phyloP scores from a whole-genome alignment of 2,113 vertebrate genomes.

The Crotalus viridis region DNA sequence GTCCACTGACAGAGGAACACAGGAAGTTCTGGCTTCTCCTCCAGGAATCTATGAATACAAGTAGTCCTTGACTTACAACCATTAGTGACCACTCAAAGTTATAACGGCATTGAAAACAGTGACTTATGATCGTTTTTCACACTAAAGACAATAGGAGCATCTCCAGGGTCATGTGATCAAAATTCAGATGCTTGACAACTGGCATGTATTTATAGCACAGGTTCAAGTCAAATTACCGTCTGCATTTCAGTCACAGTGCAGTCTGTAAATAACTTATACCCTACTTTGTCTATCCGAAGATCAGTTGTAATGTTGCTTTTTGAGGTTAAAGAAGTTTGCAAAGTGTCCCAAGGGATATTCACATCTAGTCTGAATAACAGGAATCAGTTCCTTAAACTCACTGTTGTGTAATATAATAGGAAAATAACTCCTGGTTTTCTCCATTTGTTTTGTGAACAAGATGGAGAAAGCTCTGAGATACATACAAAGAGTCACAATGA shows the following conservation, averaged over 20 bases:
- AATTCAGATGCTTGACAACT: not conserved
- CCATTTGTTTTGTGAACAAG: slow-evolving; percentile 25
- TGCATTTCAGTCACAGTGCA: slow-evolving; percentile 14
- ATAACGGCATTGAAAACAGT: not conserved
- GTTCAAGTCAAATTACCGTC: not conserved
- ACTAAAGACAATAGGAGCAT: not conserved
- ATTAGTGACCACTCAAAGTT: not conserved
- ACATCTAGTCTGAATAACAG: not conserved
- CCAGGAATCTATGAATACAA: not conserved
- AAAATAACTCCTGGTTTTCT: not conserved
- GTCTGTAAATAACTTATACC: slow-evolving; percentile 33
- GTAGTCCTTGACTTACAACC: not conserved
- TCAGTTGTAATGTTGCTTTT: not conserved
- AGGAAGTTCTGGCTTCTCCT: not conserved
- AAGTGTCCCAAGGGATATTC: not conserved
- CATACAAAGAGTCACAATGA: slow-evolving; percentile 22
- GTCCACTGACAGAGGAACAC: not conserved
- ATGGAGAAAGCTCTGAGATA: slow-evolving; percentile 30
- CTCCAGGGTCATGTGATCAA: not conserved
- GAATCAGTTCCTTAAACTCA: slow-evolving; percentile 25
- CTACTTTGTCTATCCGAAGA: slow-evolving; percentile 25
- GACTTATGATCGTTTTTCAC: not conserved
- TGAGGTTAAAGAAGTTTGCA: not conserved
- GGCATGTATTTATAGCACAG: not conserved
- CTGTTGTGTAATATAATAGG: not conserved